Base-by-base conservation (phyloP, 1,140 invertebrate species). In the Magallana gigas region DNA sequence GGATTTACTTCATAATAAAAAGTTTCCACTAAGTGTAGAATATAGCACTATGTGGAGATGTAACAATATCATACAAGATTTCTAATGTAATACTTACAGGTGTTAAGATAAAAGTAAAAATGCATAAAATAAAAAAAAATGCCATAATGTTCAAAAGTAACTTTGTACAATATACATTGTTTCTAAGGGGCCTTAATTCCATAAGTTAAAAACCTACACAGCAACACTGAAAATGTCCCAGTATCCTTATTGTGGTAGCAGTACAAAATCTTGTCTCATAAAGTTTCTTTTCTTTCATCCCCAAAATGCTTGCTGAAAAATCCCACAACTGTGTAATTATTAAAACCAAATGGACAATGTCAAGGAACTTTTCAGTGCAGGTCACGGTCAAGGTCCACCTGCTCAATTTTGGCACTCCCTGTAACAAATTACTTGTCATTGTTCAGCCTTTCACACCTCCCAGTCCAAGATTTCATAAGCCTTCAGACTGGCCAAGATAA, bases 401-500 rank as follows among this genome's bases (percentile, higher is more conserved):
- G 14, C 81, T 58, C 81, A 16, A 56, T 84, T 57, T 84, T 84
- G 68, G 68, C 68, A 58, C 57, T 59, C 23, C n/a, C 23, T 29
- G 62, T 62, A 16, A 62, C 23, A 62, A 16, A 29, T 9, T 62
- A 11, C 18, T 59, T 84, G 23, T 60, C 60, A 8, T 60, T 59
- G 8, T 83, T 12, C n/a, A 48, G 36, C 57, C 11, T 18, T 84
- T 87, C 81, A 90, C 1, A 90, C 23, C 14, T 88, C 87, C 88
- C 89, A 91, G 11, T 84, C 85, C 14, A 92, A 88, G 16, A 90
- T 90, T 80, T 91, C 85, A 84, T 96, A 95, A 14, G 95, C 94
- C 90, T 95, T 93, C 0, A 96, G 90, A 81, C 94, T 94, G 14
- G 96, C 95, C 8, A 96, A 87, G 8, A 95, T 84, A 11, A 96